Conservation (phyloP, 2,888 invertebrate species). For the Antitype chi region DNA sequence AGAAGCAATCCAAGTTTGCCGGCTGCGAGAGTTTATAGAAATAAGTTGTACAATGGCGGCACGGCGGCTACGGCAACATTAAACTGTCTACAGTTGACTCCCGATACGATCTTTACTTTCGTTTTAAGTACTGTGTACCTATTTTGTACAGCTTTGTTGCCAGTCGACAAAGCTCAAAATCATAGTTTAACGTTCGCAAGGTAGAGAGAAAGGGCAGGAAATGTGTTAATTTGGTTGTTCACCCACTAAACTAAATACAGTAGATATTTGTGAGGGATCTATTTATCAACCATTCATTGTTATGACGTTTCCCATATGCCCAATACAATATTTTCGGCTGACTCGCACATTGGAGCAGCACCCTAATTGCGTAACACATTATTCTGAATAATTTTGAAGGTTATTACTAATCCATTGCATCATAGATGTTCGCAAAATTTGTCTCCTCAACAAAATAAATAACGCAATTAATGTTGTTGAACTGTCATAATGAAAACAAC, state of each 20-base stretch:
- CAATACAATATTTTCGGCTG: not conserved
- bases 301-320: not conserved
- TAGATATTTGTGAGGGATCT: not conserved
- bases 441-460: no score
- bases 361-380: no score
- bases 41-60: slow-evolving; percentile 43
- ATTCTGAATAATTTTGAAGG: no score
- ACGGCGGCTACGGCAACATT: not conserved
- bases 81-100: not conserved
- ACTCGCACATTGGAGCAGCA: not conserved
- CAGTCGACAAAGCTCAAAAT: not conserved
- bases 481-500: no score
- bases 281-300: not conserved
- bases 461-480: no score
- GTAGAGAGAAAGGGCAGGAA: no score
- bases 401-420: no score
- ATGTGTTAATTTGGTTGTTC: not conserved
- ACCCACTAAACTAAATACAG: no score
- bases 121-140: not conserved
- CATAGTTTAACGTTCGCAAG: not conserved
- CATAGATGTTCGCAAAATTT: no score
- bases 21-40: slow-evolving; percentile 37
- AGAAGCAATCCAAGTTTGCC: slow-evolving; percentile 60
- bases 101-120: slow-evolving; percentile 22
- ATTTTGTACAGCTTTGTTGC: not conserved